Evolutionary conservation across 2,797 vertebrate species (phyloP), one percentile per base, ranked within the genome.

Genomic region (Bufotes viridis): DNA sequence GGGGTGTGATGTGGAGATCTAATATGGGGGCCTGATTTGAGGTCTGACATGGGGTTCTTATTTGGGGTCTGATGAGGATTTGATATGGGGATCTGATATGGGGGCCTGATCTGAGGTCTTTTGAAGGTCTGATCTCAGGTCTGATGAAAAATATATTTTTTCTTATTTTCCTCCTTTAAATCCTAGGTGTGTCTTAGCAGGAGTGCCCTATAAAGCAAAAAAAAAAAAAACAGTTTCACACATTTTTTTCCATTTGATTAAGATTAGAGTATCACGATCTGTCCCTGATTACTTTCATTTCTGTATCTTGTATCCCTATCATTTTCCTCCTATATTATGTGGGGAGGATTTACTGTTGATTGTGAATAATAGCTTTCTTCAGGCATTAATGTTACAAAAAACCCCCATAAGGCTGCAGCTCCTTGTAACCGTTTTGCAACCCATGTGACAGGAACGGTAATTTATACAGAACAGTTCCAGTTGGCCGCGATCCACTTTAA

Each of bases 381-480:
- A 15, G 49, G 49, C 51, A 78, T 11, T 26, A 7, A 53, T 55
- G 55, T 20, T 55, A 24, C 29, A 34, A 34, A n/a, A n/a, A n/a
- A n/a, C n/a, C n/a, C n/a, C 20, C 42, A 75, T 53, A 51, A 75
- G 69, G 61, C 57, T 22, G 4, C 34, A 42, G 86, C 65, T 76
- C 53, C 69, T 78, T 63, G 61, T 75, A 88, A 65, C 81, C 81
- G 79, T 88, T 78, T 84, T 84, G 74, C 63, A 55, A 79, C 26
- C 65, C 69, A 78, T 69, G 51, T 87, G 42, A 87, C 65, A 58
- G 51, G 26, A 78, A 51, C 22, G 17, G 67, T 84, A 78, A 83
- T 88, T 67, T 83, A 78, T 78, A 18, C 72, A 88, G 69, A 84
- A 82, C 42, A 67, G 9, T 78, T 83, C 81, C 81, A 84, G 63